A percentile compares a stretch with the other conserved stretches of the same genome.
Evolutionary conservation across 2,797 vertebrate species (phyloP).

Genomic region (Spondyliosoma cantharus): DNA sequence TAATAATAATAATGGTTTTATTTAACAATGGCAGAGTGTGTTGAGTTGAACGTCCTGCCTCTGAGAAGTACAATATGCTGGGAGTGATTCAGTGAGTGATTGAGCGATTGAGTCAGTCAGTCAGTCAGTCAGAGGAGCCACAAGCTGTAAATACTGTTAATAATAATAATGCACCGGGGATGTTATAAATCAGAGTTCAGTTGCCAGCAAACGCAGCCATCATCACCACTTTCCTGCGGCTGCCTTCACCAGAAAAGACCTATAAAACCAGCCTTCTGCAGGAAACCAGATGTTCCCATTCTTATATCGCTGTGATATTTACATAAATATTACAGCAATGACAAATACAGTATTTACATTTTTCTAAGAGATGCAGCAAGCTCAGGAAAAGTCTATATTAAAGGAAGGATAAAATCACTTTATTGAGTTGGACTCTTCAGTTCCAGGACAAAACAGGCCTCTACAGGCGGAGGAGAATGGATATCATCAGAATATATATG

Average conservation of each 20-base stretch:
- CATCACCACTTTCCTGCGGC: slow-evolving; percentile 44
- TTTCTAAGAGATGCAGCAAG: background rate
- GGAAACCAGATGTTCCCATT: slow-evolving; percentile 57
- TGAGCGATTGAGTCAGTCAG: background rate
- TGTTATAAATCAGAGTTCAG: slow-evolving; percentile 47
- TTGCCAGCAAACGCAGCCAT: slow-evolving; percentile 28
- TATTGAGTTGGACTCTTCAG: slow-evolving; percentile 1
- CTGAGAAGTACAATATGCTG: too few relatives aligned
- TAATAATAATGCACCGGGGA: slow-evolving; percentile 23
- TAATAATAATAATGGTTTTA: background rate
- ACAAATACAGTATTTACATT: background rate
- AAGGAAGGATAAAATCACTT: background rate
- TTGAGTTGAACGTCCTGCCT: background rate
- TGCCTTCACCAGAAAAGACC: slow-evolving; percentile 2
- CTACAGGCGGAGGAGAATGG: background rate
- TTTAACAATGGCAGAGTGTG: background rate
- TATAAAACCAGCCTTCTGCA: slow-evolving; percentile 30
- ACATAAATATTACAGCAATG: slow-evolving; percentile 17
- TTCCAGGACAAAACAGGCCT: background rate
- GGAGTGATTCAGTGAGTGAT: background rate
- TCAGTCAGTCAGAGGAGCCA: background rate
- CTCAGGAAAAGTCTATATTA: slow-evolving; percentile 15
- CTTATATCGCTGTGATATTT: background rate
- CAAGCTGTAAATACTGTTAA: slow-evolving; percentile 19
- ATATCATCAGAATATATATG: background rate